Evolutionary conservation across 2,797 vertebrate species (phyloP).

Genomic region (Loris lydekkerianus): DNA sequence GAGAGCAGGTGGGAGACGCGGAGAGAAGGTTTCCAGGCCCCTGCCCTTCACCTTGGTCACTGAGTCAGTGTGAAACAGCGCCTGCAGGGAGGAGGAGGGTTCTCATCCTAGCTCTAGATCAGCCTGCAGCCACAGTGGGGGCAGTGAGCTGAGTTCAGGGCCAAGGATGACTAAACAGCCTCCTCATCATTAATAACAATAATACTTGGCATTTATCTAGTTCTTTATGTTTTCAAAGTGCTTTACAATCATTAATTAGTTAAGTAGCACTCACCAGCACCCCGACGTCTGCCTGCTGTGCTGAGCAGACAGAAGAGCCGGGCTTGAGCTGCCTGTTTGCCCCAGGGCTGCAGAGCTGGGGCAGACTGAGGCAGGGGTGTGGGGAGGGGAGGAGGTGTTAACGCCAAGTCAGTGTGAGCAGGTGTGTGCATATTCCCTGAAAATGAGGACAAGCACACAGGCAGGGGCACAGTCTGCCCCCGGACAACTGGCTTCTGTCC

Average conservation of each 20-base stretch:
- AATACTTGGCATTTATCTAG: constrained; percentile 81
- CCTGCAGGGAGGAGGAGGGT: constrained; percentile 71
- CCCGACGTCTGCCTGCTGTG: constrained; percentile 62
- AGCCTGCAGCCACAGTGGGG: constrained; percentile 77
- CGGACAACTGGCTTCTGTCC: background rate
- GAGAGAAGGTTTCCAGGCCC: constrained; percentile 83
- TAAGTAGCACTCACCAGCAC: constrained; percentile 75
- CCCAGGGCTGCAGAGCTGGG: background rate
- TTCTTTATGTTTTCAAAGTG: constrained; percentile 82
- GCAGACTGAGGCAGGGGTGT: constrained; percentile 40
- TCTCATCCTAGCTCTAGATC: constrained; percentile 74
- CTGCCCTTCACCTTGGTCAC: constrained; percentile 80
- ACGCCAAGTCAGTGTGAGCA: background rate
- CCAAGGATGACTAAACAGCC: constrained; percentile 81
- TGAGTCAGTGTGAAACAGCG: constrained; percentile 85
- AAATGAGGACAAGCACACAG: background rate
- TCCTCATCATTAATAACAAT: constrained; percentile 81
- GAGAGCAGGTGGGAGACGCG: constrained; percentile 83
- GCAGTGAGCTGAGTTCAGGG: constrained; percentile 72
- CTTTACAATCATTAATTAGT: constrained; percentile 81
- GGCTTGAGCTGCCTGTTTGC: constrained; percentile 34
- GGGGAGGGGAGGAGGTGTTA: background rate
- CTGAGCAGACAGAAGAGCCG: constrained; percentile 72
- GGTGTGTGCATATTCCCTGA: background rate
- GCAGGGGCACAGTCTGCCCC: background rate